Base-by-base conservation (phyloP, 2,888 invertebrate genomes). In the Geophilus truncorum region DNA sequence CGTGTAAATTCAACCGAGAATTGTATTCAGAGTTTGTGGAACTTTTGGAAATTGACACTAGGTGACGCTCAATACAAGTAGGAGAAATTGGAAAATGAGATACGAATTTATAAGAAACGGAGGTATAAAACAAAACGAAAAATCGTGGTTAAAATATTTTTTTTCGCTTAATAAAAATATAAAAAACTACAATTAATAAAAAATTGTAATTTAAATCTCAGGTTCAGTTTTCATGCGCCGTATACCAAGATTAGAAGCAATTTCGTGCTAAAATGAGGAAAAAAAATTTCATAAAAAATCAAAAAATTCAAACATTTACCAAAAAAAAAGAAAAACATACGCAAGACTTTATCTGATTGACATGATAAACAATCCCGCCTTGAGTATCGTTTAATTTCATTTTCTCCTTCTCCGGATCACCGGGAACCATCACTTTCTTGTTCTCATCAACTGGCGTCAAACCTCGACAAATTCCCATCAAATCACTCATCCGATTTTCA, bases 291-390 rank as follows among this genome's bases (percentile, higher is more conserved):
- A 21, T 9, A 51, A 9, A 62, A 79, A n/a, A 15, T 28, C 40
- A 23, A 23, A 10, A 36, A 77, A 80, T 3, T 10, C 23, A 23
- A 57, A 21, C 21, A 21, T 57, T 23, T 7, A 57, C 23, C 5
- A 4, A 9, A 6, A 32, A 32, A 32, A 6, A 32, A 32, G 5
- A 32, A 32, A 23, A 10, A 84, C 88, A 85, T 86, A 90, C 90
- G 83, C 92, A 92, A 62, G 91, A 90, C 21, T 90, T 89, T 0
- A 96, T 89, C 87, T 94, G 94, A 85, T 94, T 93, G 82, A 90
- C 88, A 82, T 94, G 91, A 85, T 95, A 96, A 0, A 89, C 87
- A 36, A 97, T 91, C 0, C 94, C 94, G 9, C 96, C 96, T 7
- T 89, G 89, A 21, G 86, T 84, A 79, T 94, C 91, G 0, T 93